A percentile compares a stretch with the other conserved stretches of the same genome.
phyloP scores from a whole-genome alignment of 2,113 vertebrate species.

The Pardalotus punctatus region DNA sequence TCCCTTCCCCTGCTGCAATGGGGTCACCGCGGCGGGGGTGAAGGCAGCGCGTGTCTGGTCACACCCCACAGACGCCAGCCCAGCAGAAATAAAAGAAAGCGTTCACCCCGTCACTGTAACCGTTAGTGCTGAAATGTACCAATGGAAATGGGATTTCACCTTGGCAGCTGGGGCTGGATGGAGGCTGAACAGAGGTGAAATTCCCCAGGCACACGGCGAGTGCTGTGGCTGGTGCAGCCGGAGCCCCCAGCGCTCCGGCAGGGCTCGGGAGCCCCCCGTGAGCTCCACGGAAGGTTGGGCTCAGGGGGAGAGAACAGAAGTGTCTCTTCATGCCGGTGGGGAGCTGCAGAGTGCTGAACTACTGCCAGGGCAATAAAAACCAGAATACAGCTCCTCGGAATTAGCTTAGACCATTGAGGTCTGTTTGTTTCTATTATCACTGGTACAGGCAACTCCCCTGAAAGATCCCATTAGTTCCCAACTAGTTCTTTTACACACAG shows the following conservation, averaged over 20 bases:
- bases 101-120: neutral
- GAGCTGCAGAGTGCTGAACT: constrained; percentile 21
- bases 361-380: constrained; percentile 9
- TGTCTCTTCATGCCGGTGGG: constrained; percentile 10
- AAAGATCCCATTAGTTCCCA: constrained; percentile 34
- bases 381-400: neutral
- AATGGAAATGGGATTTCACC: constrained; percentile 49
- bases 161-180: constrained; percentile 26
- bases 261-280: constrained; percentile 11
- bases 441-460: neutral
- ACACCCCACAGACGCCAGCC: neutral
- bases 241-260: constrained; percentile 1
- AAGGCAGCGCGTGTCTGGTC: neutral
- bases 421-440: constrained; percentile 58
- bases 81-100: neutral
- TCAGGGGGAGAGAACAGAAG: constrained; percentile 21
- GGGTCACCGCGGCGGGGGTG: constrained; percentile 13
- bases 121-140: neutral
- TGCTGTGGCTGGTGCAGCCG: neutral
- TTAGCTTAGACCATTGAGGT: neutral
- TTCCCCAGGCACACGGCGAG: constrained; percentile 31
- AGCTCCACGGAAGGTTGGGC: neutral
- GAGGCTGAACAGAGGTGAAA: neutral
- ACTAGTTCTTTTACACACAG: neutral
- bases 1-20: constrained; percentile 17